Evolutionary conservation across 2,113 vertebrate genomes (phyloP).

Genomic region (Phylloscopus trochiloides): DNA sequence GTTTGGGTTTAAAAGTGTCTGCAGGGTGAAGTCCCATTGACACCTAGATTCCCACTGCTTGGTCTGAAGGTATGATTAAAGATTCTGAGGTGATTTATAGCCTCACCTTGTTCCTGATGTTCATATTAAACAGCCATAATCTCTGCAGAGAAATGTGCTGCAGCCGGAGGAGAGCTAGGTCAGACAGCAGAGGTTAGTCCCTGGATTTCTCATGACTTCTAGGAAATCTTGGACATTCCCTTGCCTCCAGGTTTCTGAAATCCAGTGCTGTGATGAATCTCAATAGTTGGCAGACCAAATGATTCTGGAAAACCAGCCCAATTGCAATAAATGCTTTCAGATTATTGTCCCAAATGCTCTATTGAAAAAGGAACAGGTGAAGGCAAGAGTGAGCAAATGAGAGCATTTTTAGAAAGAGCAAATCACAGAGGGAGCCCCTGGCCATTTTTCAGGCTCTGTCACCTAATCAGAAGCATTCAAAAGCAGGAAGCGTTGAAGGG

Average conservation of each 20-base stretch:
- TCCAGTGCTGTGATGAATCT: not conserved
- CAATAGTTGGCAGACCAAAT: not conserved
- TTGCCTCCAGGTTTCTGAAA: not conserved
- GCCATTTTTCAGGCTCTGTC: slow-evolving; percentile 9
- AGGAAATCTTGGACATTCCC: not conserved
- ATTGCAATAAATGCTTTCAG: not conserved
- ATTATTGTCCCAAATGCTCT: not conserved
- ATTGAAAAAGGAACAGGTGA: not conserved
- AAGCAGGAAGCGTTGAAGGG: not conserved
- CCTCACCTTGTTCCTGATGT: not conserved
- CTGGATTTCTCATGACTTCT: not conserved
- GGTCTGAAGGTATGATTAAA: not conserved
- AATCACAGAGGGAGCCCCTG: not conserved
- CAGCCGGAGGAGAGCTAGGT: not conserved
- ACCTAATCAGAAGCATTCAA: slow-evolving; percentile 28
- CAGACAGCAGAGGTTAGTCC: not conserved
- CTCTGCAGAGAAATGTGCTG: not conserved
- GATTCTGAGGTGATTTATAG: not conserved
- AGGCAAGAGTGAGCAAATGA: not conserved
- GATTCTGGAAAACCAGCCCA: not conserved
- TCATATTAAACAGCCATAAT: not conserved
- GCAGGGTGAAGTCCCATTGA: not conserved
- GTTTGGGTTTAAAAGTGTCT: not conserved
- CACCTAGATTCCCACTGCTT: not conserved
- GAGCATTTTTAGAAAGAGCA: not conserved